Base-by-base conservation (phyloP, 2,113 vertebrate genomes). In the Calypte anna region DNA sequence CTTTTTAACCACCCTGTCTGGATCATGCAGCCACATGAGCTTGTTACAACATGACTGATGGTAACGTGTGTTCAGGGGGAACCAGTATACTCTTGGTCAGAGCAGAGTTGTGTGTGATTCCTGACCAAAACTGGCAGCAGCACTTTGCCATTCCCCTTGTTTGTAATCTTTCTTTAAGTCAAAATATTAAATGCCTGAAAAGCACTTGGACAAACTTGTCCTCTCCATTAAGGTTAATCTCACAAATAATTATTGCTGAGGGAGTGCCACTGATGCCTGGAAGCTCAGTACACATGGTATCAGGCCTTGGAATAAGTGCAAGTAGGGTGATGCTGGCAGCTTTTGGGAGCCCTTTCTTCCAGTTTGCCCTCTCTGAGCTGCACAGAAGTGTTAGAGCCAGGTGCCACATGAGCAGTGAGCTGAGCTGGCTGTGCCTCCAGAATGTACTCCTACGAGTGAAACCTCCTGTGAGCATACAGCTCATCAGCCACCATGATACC, bases 291-390 rank as follows among this genome's bases (percentile, higher is more conserved):
- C 28, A 18, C 23, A 8, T n/a, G 46, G 40, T 3, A 1, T 76
- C 73, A 53, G 8, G 13, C 44, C 61, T 74, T 62, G 22, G 27
- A 74, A 31, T 61, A 61, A 50, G 30, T 55, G 33, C 63, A 9
- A 6, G 33, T 2, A 6, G 20, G 62, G 51, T 1, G 7, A 25
- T 30, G 46, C n/a, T 68, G 0, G 0, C 30, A 59, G 30, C 30
- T 86, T 90, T 63, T 58, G 51, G 77, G 44, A 38, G 19, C 4
- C 0, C 44, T 62, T 54, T 68, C 11, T 25, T 69, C 38, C 30
- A 44, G 14, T 30, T 59, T 2, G 0, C 5, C 59, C 59, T 14
- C 40, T 7, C 74, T 38, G 63, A 80, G 53, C 57, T 7, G 20
- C 68, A 54, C 50, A 36, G 50, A 58, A 54, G 15, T 3, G 1